phyloP scores from a whole-genome alignment of 2,888 invertebrate genomes.

The Dicycla oo region DNA sequence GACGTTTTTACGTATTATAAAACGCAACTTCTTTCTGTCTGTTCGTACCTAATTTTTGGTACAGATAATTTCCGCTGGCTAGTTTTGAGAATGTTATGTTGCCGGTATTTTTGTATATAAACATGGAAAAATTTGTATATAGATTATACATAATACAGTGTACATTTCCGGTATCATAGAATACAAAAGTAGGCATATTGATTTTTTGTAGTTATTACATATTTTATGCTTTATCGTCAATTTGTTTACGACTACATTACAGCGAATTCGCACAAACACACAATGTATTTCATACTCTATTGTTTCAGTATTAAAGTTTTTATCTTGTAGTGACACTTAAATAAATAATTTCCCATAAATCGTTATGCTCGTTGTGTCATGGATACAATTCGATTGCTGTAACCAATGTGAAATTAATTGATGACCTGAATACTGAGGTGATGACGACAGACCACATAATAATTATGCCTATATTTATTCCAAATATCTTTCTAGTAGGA shows the following conservation, averaged over 20 bases:
- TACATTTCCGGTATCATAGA: not conserved
- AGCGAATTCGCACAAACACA: not conserved
- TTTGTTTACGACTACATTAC: conserved; percentile 16
- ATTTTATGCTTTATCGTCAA: conserved; percentile 12
- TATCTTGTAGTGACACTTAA: not conserved
- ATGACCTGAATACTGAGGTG: conserved; percentile 30
- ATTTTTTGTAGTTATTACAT: not conserved
- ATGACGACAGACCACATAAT: conserved; percentile 4
- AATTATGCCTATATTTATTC: not conserved
- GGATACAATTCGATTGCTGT: conserved; percentile 39
- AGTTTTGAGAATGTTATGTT: not conserved
- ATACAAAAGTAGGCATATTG: not conserved
- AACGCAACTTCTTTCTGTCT: not conserved
- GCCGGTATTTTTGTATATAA: not conserved
- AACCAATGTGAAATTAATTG: conserved; percentile 38
- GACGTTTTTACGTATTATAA: not conserved
- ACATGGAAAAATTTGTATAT: not conserved
- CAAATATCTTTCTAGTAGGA: too few relatives aligned
- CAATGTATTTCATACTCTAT: conserved; percentile 12
- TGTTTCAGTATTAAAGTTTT: not conserved
- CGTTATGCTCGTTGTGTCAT: conserved; percentile 38
- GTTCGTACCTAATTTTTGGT: not conserved
- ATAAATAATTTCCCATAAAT: conserved; percentile 31
- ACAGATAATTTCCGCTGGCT: not conserved
- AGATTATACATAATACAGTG: not conserved